Base-by-base conservation (phyloP, 2,113 vertebrate species). In the Emydura subglobosa region DNA sequence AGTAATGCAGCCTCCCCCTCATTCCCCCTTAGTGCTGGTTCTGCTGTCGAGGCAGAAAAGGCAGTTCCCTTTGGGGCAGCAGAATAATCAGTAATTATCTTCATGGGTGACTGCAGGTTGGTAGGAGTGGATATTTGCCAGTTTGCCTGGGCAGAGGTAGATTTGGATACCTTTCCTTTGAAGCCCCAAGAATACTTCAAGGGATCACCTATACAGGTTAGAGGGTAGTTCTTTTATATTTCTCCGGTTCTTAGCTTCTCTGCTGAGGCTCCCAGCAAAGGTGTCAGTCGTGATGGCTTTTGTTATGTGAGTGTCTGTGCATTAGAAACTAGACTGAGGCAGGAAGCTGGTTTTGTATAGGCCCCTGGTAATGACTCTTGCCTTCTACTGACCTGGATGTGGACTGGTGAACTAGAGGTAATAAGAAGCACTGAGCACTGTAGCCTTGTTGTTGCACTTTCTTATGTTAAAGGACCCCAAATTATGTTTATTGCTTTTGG, bases 111-210 rank as follows among this genome's bases (percentile, higher is more conserved):
- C 44, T n/a, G 1, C 0, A 2, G 91, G 3, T 72, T 92, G 8
- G 3, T 57, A 91, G 87, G 53, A 76, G 55, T n/a, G 59, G 78
- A 50, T 86, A 79, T 57, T 86, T 92, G 22, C n/a, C n/a, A 72
- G 74, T 47, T 78, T 89, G 89, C 87, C 83, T 51, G 91, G 87
- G 96, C 85, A 47, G 89, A 78, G 65, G 22, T 91, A 31, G 11
- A 44, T 24, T 14, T 27, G 42, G 74, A n/a, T 54, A 83, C 57
- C n/a, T 74, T 91, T 82, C 74, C 21, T 89, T 68, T 50, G 22
- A 24, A 47, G 74, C 42, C 42, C 74, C 74, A 78, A 78, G 12
- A 27, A 25, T 47, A 78, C 11, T 44, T 44, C 8, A 39, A 91
- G 83, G 22, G 82, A 6, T 78, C 79, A 44, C 29, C 0, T 2